Percentiles rank a stretch among this genome's conserved stretches.
phyloP scores from a whole-genome alignment of 2,797 vertebrate genomes.

The Periparus ater region DNA sequence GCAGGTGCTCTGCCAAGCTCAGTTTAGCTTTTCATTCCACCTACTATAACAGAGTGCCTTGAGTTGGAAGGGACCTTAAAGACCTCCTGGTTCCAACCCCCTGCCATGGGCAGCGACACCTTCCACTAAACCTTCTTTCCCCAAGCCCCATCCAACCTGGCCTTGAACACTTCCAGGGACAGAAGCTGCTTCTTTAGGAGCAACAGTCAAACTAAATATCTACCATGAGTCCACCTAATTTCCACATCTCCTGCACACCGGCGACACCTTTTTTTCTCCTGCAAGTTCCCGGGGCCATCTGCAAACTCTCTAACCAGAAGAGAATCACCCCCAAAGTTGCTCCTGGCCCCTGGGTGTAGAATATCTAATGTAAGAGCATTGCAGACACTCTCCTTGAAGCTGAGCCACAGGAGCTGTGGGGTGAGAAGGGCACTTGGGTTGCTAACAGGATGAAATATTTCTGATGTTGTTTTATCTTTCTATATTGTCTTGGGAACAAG shows the following conservation, averaged over 20 bases:
- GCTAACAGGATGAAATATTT: background rate
- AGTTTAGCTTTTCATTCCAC: background rate
- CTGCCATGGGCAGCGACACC: background rate
- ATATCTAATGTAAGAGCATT: background rate
- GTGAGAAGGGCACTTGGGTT: background rate
- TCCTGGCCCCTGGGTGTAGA: background rate
- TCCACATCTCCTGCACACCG: background rate
- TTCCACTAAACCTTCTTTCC: background rate
- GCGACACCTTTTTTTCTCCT: background rate
- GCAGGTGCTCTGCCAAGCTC: background rate
- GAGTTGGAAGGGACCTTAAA: background rate
- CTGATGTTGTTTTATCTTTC: background rate
- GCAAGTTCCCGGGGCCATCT: background rate
- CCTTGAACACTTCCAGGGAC: background rate
- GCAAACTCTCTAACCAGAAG: background rate
- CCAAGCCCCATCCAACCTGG: background rate
- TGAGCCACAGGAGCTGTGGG: background rate
- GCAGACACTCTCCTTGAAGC: background rate
- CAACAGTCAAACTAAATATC: background rate
- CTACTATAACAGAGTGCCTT: rapidly evolving
- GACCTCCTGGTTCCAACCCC: background rate
- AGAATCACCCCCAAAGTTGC: rapidly evolving
- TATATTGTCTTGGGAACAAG: background rate
- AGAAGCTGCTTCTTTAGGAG: background rate
- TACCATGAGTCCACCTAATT: rapidly evolving